phyloP scores from a whole-genome alignment of 2,797 vertebrate species.

The Lutjanus campechanus region DNA sequence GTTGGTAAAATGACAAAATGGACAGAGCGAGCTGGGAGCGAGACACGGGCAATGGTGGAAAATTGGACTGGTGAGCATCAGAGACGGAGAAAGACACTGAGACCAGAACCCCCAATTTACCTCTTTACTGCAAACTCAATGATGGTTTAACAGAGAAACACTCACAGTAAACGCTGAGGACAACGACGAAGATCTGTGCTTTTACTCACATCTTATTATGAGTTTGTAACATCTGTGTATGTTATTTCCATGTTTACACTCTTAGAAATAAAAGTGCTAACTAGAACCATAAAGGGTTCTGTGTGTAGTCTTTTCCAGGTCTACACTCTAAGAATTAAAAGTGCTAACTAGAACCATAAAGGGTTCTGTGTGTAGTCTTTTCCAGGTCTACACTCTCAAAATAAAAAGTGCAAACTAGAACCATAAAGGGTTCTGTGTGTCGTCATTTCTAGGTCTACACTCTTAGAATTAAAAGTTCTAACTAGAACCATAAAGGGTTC shows the following conservation, averaged over 20 bases:
- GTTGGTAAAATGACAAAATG: constrained; percentile 62
- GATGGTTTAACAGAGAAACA: constrained; percentile 23
- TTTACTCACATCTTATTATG: not conserved
- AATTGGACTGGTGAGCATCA: constrained; percentile 21
- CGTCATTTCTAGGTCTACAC: too few species aligned
- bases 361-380: too few species aligned
- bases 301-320: too few species aligned
- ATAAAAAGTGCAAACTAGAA: too few species aligned
- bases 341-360: too few species aligned
- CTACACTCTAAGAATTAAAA: too few species aligned
- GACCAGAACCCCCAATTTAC: constrained; percentile 25
- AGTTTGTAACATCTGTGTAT: not conserved
- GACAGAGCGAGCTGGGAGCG: constrained; percentile 34
- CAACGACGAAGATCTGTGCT: not conserved
- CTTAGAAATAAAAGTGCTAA: too few species aligned
- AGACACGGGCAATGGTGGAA: constrained; percentile 26
- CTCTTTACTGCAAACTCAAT: constrained; percentile 28
- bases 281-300: too few species aligned
- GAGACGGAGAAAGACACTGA: not conserved
- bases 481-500: too few species aligned
- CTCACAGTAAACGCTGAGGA: not conserved
- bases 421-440: too few species aligned
- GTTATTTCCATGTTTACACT: not conserved
- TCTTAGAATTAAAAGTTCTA: too few species aligned
- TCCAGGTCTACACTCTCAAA: too few species aligned